Percentiles rank a stretch among this genome's conserved stretches.
Conservation (phyloP, 2,888 invertebrate species). For the Proisotoma minuta region DNA sequence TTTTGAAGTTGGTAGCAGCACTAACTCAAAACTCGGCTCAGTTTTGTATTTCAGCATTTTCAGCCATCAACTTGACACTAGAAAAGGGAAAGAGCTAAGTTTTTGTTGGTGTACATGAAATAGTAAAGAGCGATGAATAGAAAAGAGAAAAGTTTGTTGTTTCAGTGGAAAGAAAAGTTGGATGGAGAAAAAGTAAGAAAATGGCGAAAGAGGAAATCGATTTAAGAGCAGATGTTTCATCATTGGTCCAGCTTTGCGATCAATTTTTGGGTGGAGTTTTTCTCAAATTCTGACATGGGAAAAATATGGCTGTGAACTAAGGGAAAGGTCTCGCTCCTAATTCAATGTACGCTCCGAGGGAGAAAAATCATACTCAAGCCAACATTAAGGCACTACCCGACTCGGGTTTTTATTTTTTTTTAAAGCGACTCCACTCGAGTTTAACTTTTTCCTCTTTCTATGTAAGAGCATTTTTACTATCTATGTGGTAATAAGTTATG, state of each 20-base stretch:
- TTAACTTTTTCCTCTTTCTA: too few species aligned
- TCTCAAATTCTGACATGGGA: slow-evolving; percentile 39
- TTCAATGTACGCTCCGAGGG: slow-evolving; percentile 11
- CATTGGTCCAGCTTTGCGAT: slow-evolving; percentile 46
- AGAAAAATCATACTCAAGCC: slow-evolving; percentile 20
- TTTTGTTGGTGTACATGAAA: slow-evolving; percentile 1
- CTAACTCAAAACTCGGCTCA: not conserved
- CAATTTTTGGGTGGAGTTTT: slow-evolving; percentile 47
- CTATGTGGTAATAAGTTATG: too few species aligned
- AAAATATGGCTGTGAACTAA: slow-evolving; percentile 32
- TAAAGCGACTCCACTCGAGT: too few species aligned
- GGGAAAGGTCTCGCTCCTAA: slow-evolving; percentile 20
- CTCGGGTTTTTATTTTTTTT: not conserved
- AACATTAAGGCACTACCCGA: slow-evolving; percentile 17
- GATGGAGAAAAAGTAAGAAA: slow-evolving; percentile 31
- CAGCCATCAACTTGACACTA: too few species aligned
- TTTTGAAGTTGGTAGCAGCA: slow-evolving; percentile 1
- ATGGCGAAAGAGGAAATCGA: slow-evolving; percentile 41
- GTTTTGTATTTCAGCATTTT: slow-evolving; percentile 1
- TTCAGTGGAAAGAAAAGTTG: slow-evolving; percentile 12
- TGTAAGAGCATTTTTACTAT: too few species aligned
- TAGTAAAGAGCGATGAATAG: slow-evolving; percentile 16
- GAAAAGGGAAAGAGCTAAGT: too few species aligned
- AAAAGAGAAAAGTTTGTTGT: slow-evolving; percentile 4
- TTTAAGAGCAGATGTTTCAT: slow-evolving; percentile 46